phyloP scores from a whole-genome alignment of 2,797 vertebrate genomes.

The Perdix hodgsoniae region DNA sequence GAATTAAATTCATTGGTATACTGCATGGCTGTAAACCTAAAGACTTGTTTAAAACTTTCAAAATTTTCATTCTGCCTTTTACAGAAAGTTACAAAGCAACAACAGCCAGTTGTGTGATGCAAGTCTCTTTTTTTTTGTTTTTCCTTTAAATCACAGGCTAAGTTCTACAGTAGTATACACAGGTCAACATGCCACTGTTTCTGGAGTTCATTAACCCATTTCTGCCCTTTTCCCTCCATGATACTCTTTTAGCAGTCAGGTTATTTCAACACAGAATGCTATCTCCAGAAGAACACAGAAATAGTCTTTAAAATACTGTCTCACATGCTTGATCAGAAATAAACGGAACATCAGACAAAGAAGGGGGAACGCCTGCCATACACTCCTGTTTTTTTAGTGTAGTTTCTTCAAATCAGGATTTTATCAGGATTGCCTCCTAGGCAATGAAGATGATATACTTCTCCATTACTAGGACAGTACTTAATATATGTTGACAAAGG shows the following conservation, averaged over 20 bases:
- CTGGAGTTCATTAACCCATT: background rate
- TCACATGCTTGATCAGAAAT: background rate
- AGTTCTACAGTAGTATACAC: background rate
- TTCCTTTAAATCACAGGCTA: background rate
- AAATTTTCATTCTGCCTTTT: constrained; percentile 10
- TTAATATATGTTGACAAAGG: background rate
- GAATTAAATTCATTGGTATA: background rate
- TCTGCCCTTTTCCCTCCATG: background rate
- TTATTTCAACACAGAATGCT: constrained; percentile 1
- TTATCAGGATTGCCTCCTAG: background rate
- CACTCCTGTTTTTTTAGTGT: background rate
- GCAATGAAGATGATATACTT: background rate
- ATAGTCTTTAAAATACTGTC: background rate
- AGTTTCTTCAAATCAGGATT: background rate
- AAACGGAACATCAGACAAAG: background rate
- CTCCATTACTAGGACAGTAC: background rate
- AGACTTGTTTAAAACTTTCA: background rate
- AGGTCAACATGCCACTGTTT: background rate
- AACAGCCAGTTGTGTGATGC: background rate
- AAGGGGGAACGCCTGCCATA: background rate
- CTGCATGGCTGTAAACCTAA: background rate
- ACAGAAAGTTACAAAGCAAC: background rate
- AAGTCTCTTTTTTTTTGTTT: background rate
- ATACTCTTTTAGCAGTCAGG: background rate
- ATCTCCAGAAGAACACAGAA: background rate